Evolutionary conservation across 1,140 invertebrate genomes (phyloP).

Genomic region (Euschistus heros): DNA sequence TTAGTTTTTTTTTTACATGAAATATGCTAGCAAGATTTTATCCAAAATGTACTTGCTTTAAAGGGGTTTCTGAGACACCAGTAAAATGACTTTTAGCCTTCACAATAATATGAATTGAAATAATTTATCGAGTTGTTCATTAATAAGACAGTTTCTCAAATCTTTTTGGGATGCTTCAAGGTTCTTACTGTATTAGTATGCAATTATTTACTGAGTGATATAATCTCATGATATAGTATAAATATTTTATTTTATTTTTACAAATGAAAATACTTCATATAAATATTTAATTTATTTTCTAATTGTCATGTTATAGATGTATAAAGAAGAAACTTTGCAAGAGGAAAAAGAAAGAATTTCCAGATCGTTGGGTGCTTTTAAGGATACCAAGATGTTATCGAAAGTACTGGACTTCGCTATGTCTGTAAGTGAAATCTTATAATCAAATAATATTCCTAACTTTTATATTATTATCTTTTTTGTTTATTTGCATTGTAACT

Average conservation of each 20-base stretch:
- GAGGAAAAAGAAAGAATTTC: conserved; percentile 89
- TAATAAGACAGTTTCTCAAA: too few species aligned
- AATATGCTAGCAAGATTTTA: too few species aligned
- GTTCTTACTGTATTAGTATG: too few species aligned
- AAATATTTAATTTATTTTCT: neutral
- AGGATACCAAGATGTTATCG: conserved; percentile 54
- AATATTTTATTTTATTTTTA: neutral
- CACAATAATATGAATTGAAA: too few species aligned
- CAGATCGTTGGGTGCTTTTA: conserved; percentile 63
- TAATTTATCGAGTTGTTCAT: too few species aligned
- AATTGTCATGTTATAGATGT: conserved; percentile 44
- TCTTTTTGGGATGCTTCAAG: too few species aligned
- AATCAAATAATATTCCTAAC: too few species aligned
- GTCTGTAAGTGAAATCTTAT: conserved; percentile 52
- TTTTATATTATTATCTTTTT: neutral
- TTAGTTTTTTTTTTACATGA: too few species aligned
- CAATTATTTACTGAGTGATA: neutral
- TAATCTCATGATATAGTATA: neutral
- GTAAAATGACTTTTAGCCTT: too few species aligned
- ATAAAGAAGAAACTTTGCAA: conserved; percentile 72
- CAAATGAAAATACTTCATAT: too few species aligned
- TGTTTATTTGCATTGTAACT: neutral
- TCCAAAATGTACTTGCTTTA: too few species aligned
- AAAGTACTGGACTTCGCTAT: conserved; percentile 81
- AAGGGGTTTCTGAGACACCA: too few species aligned